Evolutionary conservation across 2,888 invertebrate genomes (phyloP).

Genomic region (Cryptocheilus praepositus): DNA sequence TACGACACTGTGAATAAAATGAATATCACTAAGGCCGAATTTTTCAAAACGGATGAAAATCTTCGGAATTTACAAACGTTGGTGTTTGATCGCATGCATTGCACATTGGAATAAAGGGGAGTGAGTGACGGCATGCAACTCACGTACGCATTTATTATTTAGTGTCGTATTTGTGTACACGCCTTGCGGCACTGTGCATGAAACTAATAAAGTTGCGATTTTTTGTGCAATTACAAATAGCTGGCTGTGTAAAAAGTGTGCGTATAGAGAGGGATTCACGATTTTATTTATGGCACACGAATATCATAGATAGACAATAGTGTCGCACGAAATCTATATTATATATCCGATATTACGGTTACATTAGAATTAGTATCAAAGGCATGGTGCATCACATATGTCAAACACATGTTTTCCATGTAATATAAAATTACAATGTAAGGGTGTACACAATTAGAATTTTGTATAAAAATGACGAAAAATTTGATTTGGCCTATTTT

Average conservation of each 20-base stretch:
- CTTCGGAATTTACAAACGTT: neutral
- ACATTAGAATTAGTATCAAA: neutral
- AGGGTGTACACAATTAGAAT: no score
- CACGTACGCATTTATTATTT: no score
- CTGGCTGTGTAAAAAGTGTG: conserved; percentile 8
- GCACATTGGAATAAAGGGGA: no score
- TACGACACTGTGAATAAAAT: conserved; percentile 34
- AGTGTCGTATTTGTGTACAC: neutral
- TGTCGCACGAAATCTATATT: neutral
- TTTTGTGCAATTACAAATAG: conserved; percentile 4
- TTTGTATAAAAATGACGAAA: no score
- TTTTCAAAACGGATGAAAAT: conserved; percentile 15
- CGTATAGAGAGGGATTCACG: neutral
- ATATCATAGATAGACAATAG: neutral
- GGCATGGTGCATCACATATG: neutral
- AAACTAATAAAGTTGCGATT: neutral
- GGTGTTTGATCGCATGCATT: no score
- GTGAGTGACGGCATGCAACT: no score
- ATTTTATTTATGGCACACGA: neutral
- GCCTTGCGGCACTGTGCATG: no score
- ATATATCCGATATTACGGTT: neutral
- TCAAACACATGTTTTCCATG: neutral
- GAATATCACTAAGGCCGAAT: conserved; percentile 33
- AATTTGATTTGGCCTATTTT: no score
- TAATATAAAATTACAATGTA: no score